Percentiles rank a stretch among this genome's conserved stretches.
Conservation (phyloP, 2,797 vertebrate genomes). For the Microhierax caerulescens region DNA sequence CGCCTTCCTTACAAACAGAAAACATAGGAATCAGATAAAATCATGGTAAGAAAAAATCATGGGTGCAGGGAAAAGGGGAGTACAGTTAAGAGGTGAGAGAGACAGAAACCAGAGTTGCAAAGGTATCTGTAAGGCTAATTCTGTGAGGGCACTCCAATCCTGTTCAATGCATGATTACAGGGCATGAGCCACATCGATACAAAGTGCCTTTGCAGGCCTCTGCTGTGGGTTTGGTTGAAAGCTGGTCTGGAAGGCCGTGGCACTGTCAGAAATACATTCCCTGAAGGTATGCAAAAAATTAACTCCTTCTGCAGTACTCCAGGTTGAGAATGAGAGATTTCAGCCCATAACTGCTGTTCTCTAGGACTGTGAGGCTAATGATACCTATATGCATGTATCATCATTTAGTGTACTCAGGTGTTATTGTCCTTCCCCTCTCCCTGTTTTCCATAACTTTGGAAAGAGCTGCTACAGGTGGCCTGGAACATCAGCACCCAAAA, state of each 20-base stretch:
- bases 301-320: background rate
- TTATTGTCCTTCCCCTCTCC: background rate
- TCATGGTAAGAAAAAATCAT: background rate
- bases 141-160: background rate
- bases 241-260: background rate
- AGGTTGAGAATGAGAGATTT: background rate
- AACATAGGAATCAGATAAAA: background rate
- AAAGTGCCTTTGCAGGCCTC: background rate
- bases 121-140: background rate
- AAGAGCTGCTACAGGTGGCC: background rate
- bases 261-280: background rate
- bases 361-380: background rate
- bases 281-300: background rate
- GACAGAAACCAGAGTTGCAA: background rate
- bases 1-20: background rate
- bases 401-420: background rate
- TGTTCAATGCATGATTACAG: rapidly evolving
- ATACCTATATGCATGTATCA: rapidly evolving
- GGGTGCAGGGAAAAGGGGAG: background rate
- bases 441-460: background rate
- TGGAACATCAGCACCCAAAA: background rate
- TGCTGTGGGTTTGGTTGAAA: background rate
- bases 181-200: background rate
- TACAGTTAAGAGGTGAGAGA: background rate
- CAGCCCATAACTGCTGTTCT: background rate